A percentile compares a stretch with the other conserved stretches of the same genome.
Evolutionary conservation across 2,888 invertebrate species (phyloP).

Genomic region (Sinotaia quadrata): DNA sequence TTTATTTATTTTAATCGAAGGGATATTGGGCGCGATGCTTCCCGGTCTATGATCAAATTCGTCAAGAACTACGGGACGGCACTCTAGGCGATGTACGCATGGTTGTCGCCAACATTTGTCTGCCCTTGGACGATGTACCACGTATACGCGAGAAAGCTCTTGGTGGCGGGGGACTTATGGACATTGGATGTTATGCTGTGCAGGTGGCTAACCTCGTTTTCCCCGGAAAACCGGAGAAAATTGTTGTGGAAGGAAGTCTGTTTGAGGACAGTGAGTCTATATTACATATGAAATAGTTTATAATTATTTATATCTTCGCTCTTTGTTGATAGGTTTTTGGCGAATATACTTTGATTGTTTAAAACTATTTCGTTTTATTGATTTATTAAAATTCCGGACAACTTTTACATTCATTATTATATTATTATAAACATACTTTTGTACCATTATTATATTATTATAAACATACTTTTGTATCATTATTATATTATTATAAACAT

Average conservation of each 20-base stretch:
- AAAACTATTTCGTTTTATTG: too few relatives aligned
- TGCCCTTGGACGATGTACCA: slow-evolving; percentile 75
- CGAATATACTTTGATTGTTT: too few relatives aligned
- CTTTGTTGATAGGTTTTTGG: too few relatives aligned
- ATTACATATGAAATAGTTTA: too few relatives aligned
- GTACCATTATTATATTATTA: too few relatives aligned
- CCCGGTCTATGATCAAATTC: slow-evolving; percentile 82
- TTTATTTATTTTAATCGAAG: too few relatives aligned
- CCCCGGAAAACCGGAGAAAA: slow-evolving; percentile 78
- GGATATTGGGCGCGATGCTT: slow-evolving; percentile 90
- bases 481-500: too few relatives aligned
- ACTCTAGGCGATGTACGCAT: slow-evolving; percentile 83
- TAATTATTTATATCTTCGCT: too few relatives aligned
- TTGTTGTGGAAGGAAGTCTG: slow-evolving; percentile 24
- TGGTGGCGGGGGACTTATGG: slow-evolving; percentile 79
- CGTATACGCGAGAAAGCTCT: slow-evolving; percentile 80
- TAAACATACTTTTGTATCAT: too few relatives aligned
- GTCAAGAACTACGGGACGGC: slow-evolving; percentile 83
- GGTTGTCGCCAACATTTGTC: slow-evolving; percentile 80
- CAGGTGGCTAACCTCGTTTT: slow-evolving; percentile 72
- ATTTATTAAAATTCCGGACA: too few relatives aligned
- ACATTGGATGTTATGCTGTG: slow-evolving; percentile 62
- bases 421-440: too few relatives aligned
- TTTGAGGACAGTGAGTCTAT: slow-evolving; percentile 19
- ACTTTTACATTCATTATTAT: too few relatives aligned